Evolutionary conservation across 2,113 vertebrate genomes (phyloP).

Genomic region (Carlito syrichta): DNA sequence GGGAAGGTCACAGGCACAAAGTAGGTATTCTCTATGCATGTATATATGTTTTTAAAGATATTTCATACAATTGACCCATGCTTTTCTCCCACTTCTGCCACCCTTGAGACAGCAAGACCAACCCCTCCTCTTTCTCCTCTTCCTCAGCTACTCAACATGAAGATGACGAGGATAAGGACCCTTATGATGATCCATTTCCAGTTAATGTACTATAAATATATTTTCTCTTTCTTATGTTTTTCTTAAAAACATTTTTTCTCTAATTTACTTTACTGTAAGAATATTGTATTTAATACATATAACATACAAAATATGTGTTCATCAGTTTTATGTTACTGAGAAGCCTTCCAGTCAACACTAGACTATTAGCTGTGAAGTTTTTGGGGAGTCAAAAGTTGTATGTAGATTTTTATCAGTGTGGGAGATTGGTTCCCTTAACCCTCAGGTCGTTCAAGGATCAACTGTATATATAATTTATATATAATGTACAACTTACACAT

Average conservation of each 20-base stretch:
- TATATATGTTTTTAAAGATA: neutral
- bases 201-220: neutral
- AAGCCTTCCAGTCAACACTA: neutral
- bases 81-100: neutral
- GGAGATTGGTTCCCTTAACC: neutral
- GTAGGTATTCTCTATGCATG: neutral
- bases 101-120: neutral
- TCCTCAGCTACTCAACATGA: neutral
- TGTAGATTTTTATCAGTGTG: neutral
- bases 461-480: neutral
- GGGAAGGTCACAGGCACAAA: neutral
- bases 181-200: neutral
- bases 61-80: neutral
- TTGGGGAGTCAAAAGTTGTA: neutral
- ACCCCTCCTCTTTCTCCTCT: neutral
- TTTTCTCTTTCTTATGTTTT: neutral
- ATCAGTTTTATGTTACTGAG: neutral
- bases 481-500: neutral
- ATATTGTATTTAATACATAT: neutral
- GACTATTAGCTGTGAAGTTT: neutral
- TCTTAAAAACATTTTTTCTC: neutral
- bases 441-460: neutral
- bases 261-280: neutral
- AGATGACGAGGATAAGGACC: neutral
- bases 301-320: neutral